These are phyloP conservation scores for Lasioglossum pauxillum DNA, from an alignment of 2,888 invertebrate genomes.

Conservation along the genomic window DNA sequence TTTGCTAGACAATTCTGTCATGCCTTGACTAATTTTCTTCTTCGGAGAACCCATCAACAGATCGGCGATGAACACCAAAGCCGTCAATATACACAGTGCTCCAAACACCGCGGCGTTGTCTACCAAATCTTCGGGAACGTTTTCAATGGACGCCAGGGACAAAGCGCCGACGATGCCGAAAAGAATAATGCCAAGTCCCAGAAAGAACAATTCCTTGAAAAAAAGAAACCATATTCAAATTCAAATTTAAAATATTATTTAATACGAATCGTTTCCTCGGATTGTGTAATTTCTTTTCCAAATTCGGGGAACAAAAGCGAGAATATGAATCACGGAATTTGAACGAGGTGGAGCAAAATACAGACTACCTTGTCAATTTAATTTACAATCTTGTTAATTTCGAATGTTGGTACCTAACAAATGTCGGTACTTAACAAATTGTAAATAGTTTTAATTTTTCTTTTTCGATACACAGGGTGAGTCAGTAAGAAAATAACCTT, in stretches of 20 bases:
- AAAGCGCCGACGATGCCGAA: constrained; percentile 89
- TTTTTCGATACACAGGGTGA: too few relatives aligned
- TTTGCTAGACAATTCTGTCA: constrained; percentile 73
- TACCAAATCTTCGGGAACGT: constrained; percentile 88
- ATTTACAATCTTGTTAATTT: background rate
- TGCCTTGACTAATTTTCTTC: constrained; percentile 73
- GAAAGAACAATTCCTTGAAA: constrained; percentile 87
- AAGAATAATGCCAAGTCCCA: constrained; percentile 89
- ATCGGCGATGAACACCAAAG: constrained; percentile 89
- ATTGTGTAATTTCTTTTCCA: background rate
- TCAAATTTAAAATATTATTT: background rate
- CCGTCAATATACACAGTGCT: constrained; percentile 88
- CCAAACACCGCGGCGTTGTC: constrained; percentile 91
- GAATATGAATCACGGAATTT: background rate
- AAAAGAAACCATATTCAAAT: background rate
- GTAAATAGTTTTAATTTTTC: too few relatives aligned
- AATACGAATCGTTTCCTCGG: constrained; percentile 10
- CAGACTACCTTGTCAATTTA: background rate
- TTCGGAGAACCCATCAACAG: constrained; percentile 82
- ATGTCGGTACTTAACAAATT: too few relatives aligned
- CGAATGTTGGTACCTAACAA: too few relatives aligned
- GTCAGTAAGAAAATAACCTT: too few relatives aligned
- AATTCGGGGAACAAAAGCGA: background rate
- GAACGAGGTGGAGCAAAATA: background rate
- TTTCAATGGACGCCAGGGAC: constrained; percentile 90